Conservation (phyloP, 2,113 vertebrate genomes). For the Spilogale gracilis region DNA sequence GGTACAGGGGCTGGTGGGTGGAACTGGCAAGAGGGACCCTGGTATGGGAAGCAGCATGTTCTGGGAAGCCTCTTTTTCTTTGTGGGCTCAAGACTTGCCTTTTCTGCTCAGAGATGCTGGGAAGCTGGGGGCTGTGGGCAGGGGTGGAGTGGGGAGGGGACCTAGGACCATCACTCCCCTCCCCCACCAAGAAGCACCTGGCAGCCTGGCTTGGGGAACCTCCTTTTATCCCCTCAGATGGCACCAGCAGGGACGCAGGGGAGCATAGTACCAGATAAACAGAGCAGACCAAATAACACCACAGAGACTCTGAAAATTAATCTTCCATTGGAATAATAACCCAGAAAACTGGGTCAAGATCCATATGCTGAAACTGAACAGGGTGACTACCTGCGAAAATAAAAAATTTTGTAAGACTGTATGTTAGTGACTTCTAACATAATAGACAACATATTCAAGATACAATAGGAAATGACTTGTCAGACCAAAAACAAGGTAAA, state of each 20-base stretch:
- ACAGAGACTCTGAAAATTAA: not conserved
- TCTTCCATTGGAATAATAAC: not conserved
- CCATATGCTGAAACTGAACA: not conserved
- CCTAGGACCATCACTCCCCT: not conserved
- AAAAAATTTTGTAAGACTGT: not conserved
- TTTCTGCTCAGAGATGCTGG: not conserved
- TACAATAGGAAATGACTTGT: not conserved
- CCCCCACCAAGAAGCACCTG: not conserved
- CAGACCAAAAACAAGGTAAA: constrained; percentile 33
- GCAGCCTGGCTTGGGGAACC: not conserved
- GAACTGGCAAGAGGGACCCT: not conserved
- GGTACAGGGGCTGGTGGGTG: not conserved
- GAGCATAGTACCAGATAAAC: not conserved
- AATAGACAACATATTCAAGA: not conserved
- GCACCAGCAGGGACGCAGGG: not conserved
- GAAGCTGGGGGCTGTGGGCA: not conserved
- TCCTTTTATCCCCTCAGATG: not conserved
- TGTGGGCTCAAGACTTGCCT: not conserved
- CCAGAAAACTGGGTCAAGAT: not conserved
- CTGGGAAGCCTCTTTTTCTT: not conserved
- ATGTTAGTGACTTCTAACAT: not conserved
- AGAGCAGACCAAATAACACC: not conserved
- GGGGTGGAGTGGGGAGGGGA: no score
- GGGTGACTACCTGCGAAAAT: not conserved
- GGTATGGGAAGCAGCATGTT: not conserved